Evolutionary conservation across 53 echinoderm and acorn worm genomes (phyloP).

Genomic region (Zoroaster sp.): DNA sequence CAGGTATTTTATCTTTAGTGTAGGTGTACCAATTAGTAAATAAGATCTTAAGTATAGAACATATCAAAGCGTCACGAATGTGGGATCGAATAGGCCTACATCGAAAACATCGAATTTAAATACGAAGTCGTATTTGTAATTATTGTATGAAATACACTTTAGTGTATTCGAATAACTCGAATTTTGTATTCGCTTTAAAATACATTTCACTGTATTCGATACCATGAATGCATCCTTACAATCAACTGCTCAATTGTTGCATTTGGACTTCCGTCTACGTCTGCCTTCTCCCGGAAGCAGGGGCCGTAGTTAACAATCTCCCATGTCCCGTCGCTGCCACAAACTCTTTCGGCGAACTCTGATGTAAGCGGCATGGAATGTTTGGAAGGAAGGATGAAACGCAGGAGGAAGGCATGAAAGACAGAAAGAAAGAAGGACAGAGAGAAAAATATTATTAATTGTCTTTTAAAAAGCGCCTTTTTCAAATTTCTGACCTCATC

Average conservation of each 20-base stretch:
- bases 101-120: not conserved
- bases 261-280: not conserved
- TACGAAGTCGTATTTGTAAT: not conserved
- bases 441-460: no score
- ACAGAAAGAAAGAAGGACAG: not conserved
- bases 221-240: not conserved
- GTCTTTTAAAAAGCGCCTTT: not conserved
- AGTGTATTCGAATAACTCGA: no score
- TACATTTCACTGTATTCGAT: not conserved
- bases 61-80: no score
- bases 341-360: not conserved
- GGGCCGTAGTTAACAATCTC: not conserved
- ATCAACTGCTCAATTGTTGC: not conserved
- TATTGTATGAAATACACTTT: no score
- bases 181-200: no score
- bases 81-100: no score
- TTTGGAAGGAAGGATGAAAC: not conserved
- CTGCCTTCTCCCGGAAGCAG: not conserved
- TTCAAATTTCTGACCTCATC: no score
- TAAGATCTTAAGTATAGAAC: no score
- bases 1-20: not conserved
- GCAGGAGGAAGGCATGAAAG: not conserved
- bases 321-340: slow-evolving; percentile 11
- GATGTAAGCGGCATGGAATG: not conserved
- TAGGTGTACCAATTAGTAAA: no score